phyloP scores from a whole-genome alignment of 2,888 invertebrate species.

The Callyntrura guangdongensis region DNA sequence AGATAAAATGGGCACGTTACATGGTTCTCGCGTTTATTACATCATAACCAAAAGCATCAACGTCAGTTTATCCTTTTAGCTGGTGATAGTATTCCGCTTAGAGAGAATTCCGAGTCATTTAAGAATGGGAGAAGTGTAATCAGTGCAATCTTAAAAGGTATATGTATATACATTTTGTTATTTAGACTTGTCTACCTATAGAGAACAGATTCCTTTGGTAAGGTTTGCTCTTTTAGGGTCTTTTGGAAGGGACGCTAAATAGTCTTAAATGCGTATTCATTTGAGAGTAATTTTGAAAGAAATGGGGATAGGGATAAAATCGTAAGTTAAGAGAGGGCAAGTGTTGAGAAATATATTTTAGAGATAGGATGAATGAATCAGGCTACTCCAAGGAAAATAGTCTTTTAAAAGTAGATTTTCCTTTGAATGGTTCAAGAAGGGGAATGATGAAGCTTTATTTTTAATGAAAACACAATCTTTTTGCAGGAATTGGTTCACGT shows the following conservation, averaged over 20 bases:
- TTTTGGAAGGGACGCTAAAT: slow-evolving; percentile 14
- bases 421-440: background rate
- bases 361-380: too few relatives aligned
- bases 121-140: too few relatives aligned
- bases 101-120: too few relatives aligned
- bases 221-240: background rate
- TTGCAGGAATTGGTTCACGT: too few relatives aligned
- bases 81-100: background rate
- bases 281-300: background rate
- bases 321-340: background rate
- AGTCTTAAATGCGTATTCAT: slow-evolving; percentile 34
- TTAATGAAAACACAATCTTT: too few relatives aligned
- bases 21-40: slow-evolving; percentile 30
- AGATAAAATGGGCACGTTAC: slow-evolving; percentile 39
- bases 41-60: slow-evolving; percentile 39
- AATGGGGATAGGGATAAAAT: background rate
- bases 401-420: background rate
- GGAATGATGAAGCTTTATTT: background rate
- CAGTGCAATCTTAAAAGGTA: too few relatives aligned
- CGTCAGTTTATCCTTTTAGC: slow-evolving; percentile 12
- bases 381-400: too few relatives aligned
- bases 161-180: too few relatives aligned
- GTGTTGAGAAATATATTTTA: too few relatives aligned
- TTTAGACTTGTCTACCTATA: background rate
- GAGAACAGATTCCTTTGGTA: background rate